Evolutionary conservation across 2,113 vertebrate genomes (phyloP).

Genomic region (Panurus biarmicus): DNA sequence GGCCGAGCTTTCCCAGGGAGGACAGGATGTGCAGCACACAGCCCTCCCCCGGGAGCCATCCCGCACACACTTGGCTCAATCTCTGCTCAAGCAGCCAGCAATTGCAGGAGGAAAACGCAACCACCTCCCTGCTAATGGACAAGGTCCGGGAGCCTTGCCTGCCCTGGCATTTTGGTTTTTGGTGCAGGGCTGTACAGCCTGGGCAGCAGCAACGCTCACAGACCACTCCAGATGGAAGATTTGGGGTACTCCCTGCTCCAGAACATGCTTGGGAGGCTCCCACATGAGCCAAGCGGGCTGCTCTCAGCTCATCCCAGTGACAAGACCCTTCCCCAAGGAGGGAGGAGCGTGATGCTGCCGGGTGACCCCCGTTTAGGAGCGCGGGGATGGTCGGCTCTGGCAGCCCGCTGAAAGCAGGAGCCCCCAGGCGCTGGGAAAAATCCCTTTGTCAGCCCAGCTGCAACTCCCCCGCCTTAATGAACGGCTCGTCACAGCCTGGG

Average conservation of each 20-base stretch:
- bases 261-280: neutral
- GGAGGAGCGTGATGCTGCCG: neutral
- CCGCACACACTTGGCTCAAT: neutral
- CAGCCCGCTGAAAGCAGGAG: neutral
- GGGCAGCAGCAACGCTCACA: neutral
- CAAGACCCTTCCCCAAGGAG: neutral
- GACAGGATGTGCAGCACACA: neutral
- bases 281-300: rapidly evolving
- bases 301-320: neutral
- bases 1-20: neutral
- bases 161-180: neutral
- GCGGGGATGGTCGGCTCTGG: rapidly evolving
- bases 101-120: neutral
- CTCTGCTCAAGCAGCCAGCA: neutral
- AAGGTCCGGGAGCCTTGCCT: neutral
- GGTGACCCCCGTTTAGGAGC: neutral
- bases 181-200: neutral
- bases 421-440: neutral
- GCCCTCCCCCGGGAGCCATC: neutral
- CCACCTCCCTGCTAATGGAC: neutral
- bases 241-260: neutral
- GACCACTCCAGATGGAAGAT: rapidly evolving
- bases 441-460: conserved; percentile 23
- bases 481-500: neutral
- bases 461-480: neutral